Conservation (phyloP, 1,140 invertebrate species). For the Platyscapa corneri region DNA sequence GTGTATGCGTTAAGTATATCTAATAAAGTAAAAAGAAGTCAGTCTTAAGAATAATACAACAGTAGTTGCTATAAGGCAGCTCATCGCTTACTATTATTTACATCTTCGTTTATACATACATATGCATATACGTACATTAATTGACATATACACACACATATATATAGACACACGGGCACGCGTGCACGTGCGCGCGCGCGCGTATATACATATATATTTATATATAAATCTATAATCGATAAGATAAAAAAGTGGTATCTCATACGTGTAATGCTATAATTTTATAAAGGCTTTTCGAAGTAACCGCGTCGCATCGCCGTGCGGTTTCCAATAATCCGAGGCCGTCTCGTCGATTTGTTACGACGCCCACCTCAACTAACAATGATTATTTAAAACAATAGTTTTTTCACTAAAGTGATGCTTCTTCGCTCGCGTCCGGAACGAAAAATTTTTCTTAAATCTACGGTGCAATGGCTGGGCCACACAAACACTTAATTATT, state of each 20-base stretch:
- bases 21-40: constrained; percentile 56
- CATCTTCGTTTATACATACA: constrained; percentile 46
- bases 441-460: constrained; percentile 43
- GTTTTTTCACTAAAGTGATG: constrained; percentile 40
- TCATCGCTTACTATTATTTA: constrained; percentile 43
- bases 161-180: not conserved
- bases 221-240: constrained; percentile 41
- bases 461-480: constrained; percentile 49
- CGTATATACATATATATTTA: constrained; percentile 30
- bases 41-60: constrained; percentile 64
- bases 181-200: not conserved
- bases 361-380: constrained; percentile 37
- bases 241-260: constrained; percentile 42
- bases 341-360: constrained; percentile 2
- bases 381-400: constrained; percentile 50
- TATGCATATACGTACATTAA: not conserved
- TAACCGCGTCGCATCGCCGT: not conserved
- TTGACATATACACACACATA: too few species aligned
- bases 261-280: constrained; percentile 46
- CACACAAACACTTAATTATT: constrained; percentile 49
- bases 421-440: not conserved
- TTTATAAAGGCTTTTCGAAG: constrained; percentile 33
- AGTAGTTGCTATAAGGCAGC: constrained; percentile 54
- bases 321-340: constrained; percentile 9
- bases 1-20: not conserved